A percentile compares a stretch with the other conserved stretches of the same genome.
Evolutionary conservation across 2,888 invertebrate species (phyloP).

Genomic region (Mimas tiliae): DNA sequence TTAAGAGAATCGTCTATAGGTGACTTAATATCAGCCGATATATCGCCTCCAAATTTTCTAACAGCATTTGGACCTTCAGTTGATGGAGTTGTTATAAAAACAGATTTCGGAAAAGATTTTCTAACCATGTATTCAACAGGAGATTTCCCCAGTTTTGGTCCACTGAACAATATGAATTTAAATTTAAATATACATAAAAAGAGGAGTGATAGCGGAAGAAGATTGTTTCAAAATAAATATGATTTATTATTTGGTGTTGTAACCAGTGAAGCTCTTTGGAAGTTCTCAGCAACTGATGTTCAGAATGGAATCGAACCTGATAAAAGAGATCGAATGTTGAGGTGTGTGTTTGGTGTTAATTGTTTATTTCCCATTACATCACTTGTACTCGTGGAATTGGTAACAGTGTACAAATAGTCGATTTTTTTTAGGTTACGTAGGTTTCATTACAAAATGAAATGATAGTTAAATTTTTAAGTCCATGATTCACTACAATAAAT

Average conservation of each 20-base stretch:
- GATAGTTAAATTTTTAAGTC: background rate
- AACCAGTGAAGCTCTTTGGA: conserved; percentile 95
- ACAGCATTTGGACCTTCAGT: conserved; percentile 97
- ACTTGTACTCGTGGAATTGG: background rate
- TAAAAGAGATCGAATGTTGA: conserved; percentile 92
- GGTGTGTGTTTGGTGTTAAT: conserved; percentile 50
- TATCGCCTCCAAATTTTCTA: conserved; percentile 91
- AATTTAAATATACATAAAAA: conserved; percentile 84
- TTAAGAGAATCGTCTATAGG: conserved; percentile 90
- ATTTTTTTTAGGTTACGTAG: background rate
- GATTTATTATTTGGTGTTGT: conserved; percentile 96
- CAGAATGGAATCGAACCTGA: conserved; percentile 95
- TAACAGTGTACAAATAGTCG: background rate
- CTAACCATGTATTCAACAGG: conserved; percentile 88
- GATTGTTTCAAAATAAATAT: conserved; percentile 87
- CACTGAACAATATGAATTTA: conserved; percentile 82
- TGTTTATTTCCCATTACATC: background rate
- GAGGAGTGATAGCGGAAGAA: conserved; percentile 85
- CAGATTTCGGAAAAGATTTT: conserved; percentile 92
- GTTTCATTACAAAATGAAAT: background rate
- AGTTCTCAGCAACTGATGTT: conserved; percentile 93
- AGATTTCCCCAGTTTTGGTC: conserved; percentile 86
- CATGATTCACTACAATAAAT: background rate
- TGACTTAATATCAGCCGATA: conserved; percentile 89
- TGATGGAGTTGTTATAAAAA: conserved; percentile 96